Base-by-base conservation (phyloP, 2,113 vertebrate genomes). In the Vombatus ursinus region DNA sequence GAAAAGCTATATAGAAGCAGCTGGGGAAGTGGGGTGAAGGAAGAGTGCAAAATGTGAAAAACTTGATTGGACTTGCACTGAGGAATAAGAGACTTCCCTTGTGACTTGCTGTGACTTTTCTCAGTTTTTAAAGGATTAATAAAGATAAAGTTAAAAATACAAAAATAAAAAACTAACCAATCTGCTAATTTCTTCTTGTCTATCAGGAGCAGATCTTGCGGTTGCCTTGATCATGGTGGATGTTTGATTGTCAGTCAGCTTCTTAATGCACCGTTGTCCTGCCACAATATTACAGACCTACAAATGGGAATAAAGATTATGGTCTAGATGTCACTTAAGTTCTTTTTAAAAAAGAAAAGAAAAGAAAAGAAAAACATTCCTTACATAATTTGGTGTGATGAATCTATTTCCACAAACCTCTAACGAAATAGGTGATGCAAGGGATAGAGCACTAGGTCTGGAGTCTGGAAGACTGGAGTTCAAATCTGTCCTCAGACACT, bases 161-260 rank as follows among this genome's bases (percentile, higher is more conserved):
- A 22, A 22, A 51, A 51, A 11, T 22, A 84, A 90, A 95, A 19
- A 95, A 98, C 99, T 99, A 98, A 99, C 99, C 99, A 99, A 94
- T 97, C 99, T 98, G 98, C 99, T 99, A 97, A 99, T 99, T 97
- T 99, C 99, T 97, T 99, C 99, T 92, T 99, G 99, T 94, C 99
- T 98, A 96, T 99, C 99, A 0, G 99, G 99, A 3, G 99, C 99
- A 96, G 99, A 99, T 97, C 99, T 99, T 53, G 99, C 99, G 50
- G 99, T 99, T 37, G 99, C 99, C 99, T 99, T 99, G 98, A 99
- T 99, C 99, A 99, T 99, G 24, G 99, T 99, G 1, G 99, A 99
- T 3, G 99, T 99, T 96, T 99, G 99, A 99, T 99, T 99, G 99
- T 99, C 99, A 0, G 99, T 99, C 37, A 99, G 99, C 98, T 99